Evolutionary conservation across 2,113 vertebrate species (phyloP).

Genomic region (Mystacornis crossleyi): DNA sequence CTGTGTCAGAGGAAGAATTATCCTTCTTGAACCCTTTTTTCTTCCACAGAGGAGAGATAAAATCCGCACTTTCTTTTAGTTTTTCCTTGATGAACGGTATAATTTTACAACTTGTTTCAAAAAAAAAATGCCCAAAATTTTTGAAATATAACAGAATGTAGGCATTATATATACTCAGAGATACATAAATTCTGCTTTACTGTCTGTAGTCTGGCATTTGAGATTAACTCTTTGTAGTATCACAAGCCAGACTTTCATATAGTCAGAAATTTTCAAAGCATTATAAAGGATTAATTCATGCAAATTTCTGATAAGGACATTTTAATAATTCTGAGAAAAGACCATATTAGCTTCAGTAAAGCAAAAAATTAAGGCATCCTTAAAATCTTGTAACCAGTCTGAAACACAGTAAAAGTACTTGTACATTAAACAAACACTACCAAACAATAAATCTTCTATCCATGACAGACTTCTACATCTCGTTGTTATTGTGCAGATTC

Average conservation of each 20-base stretch:
- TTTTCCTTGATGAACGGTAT: not conserved
- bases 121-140: not conserved
- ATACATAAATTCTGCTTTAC: not conserved
- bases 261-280: conserved; percentile 3
- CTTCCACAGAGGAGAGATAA: not conserved
- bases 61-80: not conserved
- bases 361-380: not conserved
- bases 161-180: not conserved
- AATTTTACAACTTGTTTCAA: not conserved
- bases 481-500: fast-evolving
- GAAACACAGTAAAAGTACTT: not conserved
- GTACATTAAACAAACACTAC: not conserved
- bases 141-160: not conserved
- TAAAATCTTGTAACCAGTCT: not conserved
- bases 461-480: not conserved
- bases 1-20: not conserved
- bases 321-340: not conserved
- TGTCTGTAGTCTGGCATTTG: not conserved
- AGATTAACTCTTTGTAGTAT: conserved; percentile 29
- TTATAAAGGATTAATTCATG: conserved; percentile 23
- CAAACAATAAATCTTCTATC: not conserved
- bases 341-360: not conserved
- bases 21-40: not conserved
- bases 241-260: not conserved
- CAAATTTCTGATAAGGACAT: conserved; percentile 28